These are phyloP conservation scores for Rhopalosiphum nymphaeae DNA, from an alignment of 2,888 invertebrate genomes.

Conservation along the genomic window DNA sequence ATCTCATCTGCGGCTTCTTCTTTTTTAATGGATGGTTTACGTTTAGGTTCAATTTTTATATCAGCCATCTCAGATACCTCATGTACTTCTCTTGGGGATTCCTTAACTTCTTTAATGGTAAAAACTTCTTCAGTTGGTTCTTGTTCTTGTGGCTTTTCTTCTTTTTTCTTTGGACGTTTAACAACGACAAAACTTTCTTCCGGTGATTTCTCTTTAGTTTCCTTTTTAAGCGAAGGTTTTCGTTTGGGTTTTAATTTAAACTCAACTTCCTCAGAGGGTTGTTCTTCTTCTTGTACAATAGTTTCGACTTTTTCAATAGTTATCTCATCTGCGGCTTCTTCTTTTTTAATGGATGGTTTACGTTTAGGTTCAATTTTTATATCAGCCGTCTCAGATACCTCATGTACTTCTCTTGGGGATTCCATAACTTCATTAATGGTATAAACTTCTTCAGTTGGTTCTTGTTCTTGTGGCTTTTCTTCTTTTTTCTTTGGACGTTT, in stretches of 20 bases:
- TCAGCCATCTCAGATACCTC: background rate
- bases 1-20: background rate
- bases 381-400: too few species aligned
- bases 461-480: background rate
- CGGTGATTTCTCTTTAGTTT: constrained; percentile 71
- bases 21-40: too few species aligned
- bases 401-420: constrained; percentile 60
- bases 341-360: too few species aligned
- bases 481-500: constrained; percentile 71
- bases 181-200: constrained; percentile 73
- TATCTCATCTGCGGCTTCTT: background rate
- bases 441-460: too few species aligned
- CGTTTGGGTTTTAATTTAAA: background rate
- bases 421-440: too few species aligned
- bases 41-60: too few species aligned
- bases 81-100: constrained; percentile 62
- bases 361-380: too few species aligned
- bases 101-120: too few species aligned
- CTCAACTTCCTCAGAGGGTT: constrained; percentile 66
- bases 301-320: constrained; percentile 3
- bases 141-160: background rate
- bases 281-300: background rate
- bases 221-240: background rate
- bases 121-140: too few species aligned
- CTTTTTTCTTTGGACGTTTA: constrained; percentile 71